Percentiles rank a stretch among this genome's conserved stretches.
Conservation (phyloP, 2,888 invertebrate genomes). For the Lissocephala sabroskyi region DNA sequence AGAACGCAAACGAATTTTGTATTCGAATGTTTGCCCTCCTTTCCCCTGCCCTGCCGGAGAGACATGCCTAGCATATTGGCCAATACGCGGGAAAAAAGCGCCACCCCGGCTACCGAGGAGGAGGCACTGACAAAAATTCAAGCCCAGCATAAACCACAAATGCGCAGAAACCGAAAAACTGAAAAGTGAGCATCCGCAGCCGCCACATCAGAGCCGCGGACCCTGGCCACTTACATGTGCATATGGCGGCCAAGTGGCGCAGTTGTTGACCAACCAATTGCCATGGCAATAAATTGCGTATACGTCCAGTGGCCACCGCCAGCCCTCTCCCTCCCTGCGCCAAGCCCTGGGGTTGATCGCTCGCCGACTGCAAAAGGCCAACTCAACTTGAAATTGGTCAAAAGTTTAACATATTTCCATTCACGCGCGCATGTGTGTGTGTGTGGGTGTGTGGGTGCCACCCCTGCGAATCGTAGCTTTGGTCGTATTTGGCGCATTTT, state of each 20-base stretch:
- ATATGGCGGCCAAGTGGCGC: constrained; percentile 21
- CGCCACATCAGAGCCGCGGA: too few species aligned
- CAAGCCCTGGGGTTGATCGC: neutral
- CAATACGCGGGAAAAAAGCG: too few species aligned
- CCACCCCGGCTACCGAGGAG: too few species aligned
- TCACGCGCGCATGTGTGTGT: neutral
- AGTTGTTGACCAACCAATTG: constrained; percentile 46
- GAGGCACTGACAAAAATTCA: constrained; percentile 10
- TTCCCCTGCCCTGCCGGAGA: too few species aligned
- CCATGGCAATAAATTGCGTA: constrained; percentile 61
- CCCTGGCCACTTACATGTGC: too few species aligned
- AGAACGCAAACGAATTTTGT: constrained; percentile 18
- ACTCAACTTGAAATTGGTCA: constrained; percentile 60
- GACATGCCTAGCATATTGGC: too few species aligned
- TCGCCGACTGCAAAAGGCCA: constrained; percentile 10
- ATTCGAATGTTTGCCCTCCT: constrained; percentile 6
- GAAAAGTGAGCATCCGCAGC: too few species aligned
- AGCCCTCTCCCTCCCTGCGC: constrained; percentile 12
- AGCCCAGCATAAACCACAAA: constrained; percentile 37
- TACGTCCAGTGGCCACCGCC: constrained; percentile 33
- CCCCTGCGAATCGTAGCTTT: constrained; percentile 8
- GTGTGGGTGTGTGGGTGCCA: too few species aligned
- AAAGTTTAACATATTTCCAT: constrained; percentile 64
- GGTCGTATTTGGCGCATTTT: constrained; percentile 51
- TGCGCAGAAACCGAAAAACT: constrained; percentile 39